Base-by-base conservation (phyloP, 2,113 vertebrate genomes). In the Acinonyx jubatus region DNA sequence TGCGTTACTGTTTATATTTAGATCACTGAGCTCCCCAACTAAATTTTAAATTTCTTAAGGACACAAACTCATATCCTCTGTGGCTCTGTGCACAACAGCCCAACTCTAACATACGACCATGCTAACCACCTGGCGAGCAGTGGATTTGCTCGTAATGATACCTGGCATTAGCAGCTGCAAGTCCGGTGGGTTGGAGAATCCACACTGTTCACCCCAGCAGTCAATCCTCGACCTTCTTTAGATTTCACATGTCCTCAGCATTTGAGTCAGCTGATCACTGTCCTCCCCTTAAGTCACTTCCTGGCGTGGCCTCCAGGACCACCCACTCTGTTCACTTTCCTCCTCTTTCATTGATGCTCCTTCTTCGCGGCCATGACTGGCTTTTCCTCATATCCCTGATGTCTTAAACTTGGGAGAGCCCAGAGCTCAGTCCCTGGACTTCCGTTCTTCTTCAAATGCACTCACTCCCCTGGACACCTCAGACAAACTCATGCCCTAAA, bases 171-270 rank as follows among this genome's bases (percentile, higher is more conserved):
- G 33, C 19, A 5, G 0, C 1, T 29, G 33, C 14, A 48, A 27
- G 4, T 7, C 57, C 4, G 2, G 36, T 15, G 41, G 57, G 45
- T 9, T 45, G 45, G 45, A 45, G 45, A 79, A 10, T 1, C 23
- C 45, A 4, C 4, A 1, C 9, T 23, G 33, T 31, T 33, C 7
- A 3, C 38, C 38, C 29, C 5, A 3, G 12, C 0, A 21, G 36
- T 13, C 11, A 27, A 16, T 48, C 16, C 33, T 76, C 19, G 19
- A 41, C 1, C 52, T 38, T 83, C n/a, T 16, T 31, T 7, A 16
- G 4, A 38, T 33, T 5, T 25, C 15, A 12, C n/a, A 69, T 15
- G 16, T 21, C 68, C 5, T 36, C 21, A 45, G 85, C 9, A 4
- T n/a, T 25, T 15, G 14, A 80, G 21, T 63, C n/a, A 23, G 65